Evolutionary conservation across 2,888 invertebrate genomes (phyloP).

Genomic region (Scrobipalpa costella): DNA sequence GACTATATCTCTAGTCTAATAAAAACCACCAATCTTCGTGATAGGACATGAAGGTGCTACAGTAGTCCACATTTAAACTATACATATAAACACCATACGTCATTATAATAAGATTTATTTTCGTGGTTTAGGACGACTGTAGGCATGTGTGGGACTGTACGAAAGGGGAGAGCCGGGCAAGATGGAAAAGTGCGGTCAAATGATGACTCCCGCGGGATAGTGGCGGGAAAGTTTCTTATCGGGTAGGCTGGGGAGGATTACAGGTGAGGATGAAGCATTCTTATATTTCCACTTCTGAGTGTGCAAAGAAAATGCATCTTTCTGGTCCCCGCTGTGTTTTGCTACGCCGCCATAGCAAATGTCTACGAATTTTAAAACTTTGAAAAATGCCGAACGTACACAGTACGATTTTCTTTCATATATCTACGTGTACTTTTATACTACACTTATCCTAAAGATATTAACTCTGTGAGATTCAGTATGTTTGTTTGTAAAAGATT

Average conservation of each 20-base stretch:
- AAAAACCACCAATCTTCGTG: conserved; percentile 54
- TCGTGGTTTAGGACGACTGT: not conserved
- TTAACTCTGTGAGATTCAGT: no score
- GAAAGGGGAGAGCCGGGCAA: conserved; percentile 46
- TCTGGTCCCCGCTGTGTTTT: not conserved
- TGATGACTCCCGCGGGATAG: conserved; percentile 66
- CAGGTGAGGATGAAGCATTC: not conserved
- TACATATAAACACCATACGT: not conserved
- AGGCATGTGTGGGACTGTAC: conserved; percentile 36
- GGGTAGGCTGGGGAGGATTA: conserved; percentile 26
- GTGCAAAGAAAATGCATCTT: not conserved
- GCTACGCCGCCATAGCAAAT: not conserved
- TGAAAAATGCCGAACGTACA: not conserved
- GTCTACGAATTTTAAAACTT: not conserved
- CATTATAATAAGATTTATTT: not conserved
- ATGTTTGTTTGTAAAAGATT: no score
- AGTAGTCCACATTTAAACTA: not conserved
- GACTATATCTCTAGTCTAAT: conserved; percentile 51
- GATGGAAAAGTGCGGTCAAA: conserved; percentile 68
- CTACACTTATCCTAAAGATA: no score
- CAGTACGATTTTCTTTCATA: no score
- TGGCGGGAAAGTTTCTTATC: conserved; percentile 29
- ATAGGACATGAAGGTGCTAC: conserved; percentile 41
- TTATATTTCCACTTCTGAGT: not conserved
- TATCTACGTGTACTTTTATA: no score